These are phyloP conservation scores for Centrocercus urophasianus DNA, from an alignment of 2,113 vertebrate species.

Conservation along the genomic window DNA sequence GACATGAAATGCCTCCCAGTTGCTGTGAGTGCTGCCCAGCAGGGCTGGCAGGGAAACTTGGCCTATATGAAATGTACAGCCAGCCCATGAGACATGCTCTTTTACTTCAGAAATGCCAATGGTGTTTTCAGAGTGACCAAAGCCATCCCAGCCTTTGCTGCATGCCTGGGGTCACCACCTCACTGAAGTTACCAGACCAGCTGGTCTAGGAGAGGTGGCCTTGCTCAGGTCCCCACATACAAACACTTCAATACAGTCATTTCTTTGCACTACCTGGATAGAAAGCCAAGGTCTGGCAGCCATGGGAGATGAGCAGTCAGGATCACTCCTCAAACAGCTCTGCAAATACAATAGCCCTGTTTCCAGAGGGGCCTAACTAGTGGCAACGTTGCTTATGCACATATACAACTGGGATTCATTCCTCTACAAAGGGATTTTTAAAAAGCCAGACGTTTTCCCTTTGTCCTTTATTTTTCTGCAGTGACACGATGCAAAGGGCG, in stretches of 20 bases:
- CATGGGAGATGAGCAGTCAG: background rate
- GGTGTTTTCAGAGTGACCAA: background rate
- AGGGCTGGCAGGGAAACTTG: background rate
- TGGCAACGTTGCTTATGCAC: rapidly evolving
- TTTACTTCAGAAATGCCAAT: background rate
- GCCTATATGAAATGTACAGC: background rate
- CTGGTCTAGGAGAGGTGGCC: rapidly evolving
- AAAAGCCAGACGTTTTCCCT: conserved; percentile 5
- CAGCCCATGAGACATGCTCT: rapidly evolving
- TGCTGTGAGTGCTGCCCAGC: background rate
- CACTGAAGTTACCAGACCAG: rapidly evolving
- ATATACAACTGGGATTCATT: background rate
- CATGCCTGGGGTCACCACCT: rapidly evolving
- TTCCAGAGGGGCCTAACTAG: background rate
- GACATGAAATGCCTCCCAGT: background rate
- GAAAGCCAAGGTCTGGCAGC: background rate
- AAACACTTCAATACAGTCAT: background rate
- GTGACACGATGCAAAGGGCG: background rate
- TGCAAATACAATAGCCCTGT: background rate
- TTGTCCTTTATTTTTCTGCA: conserved; percentile 26
- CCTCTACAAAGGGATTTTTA: background rate
- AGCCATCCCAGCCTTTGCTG: background rate
- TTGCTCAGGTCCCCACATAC: rapidly evolving
- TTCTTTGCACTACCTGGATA: background rate
- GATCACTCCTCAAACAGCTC: background rate